Evolutionary conservation across 2,113 vertebrate species (phyloP).

Genomic region (Ellobius talpinus): DNA sequence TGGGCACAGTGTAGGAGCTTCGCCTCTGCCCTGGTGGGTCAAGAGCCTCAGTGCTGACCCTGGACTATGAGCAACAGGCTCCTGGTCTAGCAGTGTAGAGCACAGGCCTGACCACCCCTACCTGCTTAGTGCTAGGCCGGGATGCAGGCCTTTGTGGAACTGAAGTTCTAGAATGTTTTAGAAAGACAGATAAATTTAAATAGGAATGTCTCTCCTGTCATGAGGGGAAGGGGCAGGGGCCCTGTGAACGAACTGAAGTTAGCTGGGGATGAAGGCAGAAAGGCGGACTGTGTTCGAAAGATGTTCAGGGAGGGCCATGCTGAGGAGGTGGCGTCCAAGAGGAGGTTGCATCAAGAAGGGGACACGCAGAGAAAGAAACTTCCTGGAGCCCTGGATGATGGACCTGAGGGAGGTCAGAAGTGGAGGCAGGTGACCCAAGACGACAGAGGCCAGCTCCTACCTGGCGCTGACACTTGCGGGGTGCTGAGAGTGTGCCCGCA

Average conservation of each 20-base stretch:
- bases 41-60: neutral
- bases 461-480: neutral
- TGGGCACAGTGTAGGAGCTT: neutral
- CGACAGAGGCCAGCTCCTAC: fast-evolving
- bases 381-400: fast-evolving
- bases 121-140: neutral
- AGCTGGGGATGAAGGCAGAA: neutral
- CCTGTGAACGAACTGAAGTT: no score
- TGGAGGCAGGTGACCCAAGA: neutral
- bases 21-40: no score
- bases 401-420: neutral
- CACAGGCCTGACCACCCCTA: neutral
- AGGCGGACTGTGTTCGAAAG: neutral
- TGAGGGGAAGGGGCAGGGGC: neutral
- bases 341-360: neutral
- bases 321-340: neutral
- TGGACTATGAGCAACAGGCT: neutral
- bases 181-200: neutral
- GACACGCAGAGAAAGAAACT: neutral
- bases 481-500: fast-evolving
- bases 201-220: neutral
- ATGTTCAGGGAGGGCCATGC: neutral
- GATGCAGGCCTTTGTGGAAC: neutral
- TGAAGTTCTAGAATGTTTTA: slow-evolving; percentile 9
- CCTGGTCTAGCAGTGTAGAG: neutral